Percentiles rank a stretch among this genome's conserved stretches.
Evolutionary conservation across 2,113 vertebrate species (phyloP).

Genomic region (Pygathrix nemaeus): DNA sequence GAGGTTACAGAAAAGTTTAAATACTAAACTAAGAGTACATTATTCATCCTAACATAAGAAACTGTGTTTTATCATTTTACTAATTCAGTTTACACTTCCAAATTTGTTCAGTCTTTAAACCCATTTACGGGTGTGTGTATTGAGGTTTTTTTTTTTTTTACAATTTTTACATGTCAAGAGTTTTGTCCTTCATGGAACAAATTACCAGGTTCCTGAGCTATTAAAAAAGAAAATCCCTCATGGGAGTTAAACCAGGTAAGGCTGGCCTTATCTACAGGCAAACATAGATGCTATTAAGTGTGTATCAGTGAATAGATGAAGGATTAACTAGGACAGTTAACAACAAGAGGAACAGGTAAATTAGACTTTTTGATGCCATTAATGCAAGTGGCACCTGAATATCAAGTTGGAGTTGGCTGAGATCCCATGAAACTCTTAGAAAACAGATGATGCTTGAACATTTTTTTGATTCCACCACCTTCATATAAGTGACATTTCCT

Average conservation of each 20-base stretch:
- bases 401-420: neutral
- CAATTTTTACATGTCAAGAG: neutral
- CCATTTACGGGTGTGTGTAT: accelerated
- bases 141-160: neutral
- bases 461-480: neutral
- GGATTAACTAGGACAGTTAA: neutral
- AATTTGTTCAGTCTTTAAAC: neutral
- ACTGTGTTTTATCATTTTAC: neutral
- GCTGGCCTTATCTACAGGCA: neutral
- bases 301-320: neutral
- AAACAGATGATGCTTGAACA: neutral
- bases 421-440: neutral
- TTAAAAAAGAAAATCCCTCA: neutral
- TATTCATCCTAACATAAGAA: neutral
- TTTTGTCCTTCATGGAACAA: neutral
- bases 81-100: neutral
- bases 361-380: neutral
- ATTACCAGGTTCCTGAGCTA: neutral
- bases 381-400: neutral
- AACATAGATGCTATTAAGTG: neutral
- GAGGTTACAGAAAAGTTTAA: neutral
- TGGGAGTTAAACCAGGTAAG: neutral
- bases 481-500: neutral
- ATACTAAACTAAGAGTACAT: neutral
- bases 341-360: neutral